Conservation (phyloP, 2,113 vertebrate species). For the Jacana jacana region DNA sequence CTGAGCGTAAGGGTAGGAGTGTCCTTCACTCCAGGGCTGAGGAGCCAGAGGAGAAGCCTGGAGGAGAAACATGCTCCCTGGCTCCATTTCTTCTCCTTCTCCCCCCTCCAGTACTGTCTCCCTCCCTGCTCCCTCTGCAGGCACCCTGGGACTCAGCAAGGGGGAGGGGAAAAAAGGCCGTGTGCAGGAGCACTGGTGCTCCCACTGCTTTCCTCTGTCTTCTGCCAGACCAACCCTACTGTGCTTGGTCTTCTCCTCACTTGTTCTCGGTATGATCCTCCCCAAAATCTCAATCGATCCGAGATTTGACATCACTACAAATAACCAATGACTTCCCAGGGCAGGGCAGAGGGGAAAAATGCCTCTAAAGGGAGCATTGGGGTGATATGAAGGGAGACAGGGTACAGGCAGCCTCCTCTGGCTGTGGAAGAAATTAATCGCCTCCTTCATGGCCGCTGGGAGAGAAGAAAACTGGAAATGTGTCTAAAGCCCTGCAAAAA, state of each 20-base stretch:
- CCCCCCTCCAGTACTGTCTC: neutral
- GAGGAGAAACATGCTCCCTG: neutral
- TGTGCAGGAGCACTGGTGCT: neutral
- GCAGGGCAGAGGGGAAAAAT: neutral
- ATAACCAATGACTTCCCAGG: neutral
- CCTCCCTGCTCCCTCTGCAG: accelerated
- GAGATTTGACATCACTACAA: neutral
- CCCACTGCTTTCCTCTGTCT: neutral
- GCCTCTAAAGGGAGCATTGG: neutral
- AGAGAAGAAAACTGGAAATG: neutral
- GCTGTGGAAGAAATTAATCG: neutral
- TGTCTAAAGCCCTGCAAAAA: neutral
- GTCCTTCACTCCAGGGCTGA: neutral
- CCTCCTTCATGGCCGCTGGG: neutral
- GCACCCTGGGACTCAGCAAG: neutral
- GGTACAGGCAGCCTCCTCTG: accelerated
- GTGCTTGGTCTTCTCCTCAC: neutral
- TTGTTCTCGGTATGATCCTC: neutral
- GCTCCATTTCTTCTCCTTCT: neutral
- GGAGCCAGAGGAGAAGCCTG: neutral
- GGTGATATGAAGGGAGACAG: neutral
- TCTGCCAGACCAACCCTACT: neutral
- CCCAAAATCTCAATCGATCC: neutral
- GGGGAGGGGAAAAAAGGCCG: neutral
- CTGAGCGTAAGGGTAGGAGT: neutral